These are phyloP conservation scores for Taphrorychus bicolor DNA, from an alignment of 2,888 invertebrate species.

Conservation along the genomic window DNA sequence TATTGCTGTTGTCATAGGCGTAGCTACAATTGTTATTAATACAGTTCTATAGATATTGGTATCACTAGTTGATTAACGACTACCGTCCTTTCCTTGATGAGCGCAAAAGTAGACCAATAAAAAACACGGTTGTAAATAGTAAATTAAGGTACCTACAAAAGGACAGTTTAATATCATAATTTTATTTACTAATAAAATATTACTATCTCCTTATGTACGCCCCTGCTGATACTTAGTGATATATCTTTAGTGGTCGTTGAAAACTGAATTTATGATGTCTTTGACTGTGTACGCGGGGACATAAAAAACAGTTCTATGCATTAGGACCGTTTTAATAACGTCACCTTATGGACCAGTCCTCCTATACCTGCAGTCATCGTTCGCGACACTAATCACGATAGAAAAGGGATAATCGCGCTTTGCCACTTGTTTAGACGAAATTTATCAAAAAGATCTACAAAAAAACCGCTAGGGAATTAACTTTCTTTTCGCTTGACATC, in stretches of 20 bases:
- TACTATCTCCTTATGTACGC: background rate
- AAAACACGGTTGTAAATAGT: background rate
- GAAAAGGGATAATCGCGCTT: background rate
- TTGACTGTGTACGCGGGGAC: constrained; percentile 3
- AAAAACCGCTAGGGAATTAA: constrained; percentile 1
- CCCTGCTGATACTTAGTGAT: background rate
- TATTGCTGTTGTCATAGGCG: background rate
- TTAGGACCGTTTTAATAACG: background rate
- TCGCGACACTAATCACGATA: background rate
- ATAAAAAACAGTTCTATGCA: background rate
- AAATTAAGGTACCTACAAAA: background rate
- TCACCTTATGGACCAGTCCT: background rate
- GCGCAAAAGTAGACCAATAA: background rate
- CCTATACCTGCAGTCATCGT: background rate
- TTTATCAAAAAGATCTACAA: background rate
- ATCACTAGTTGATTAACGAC: too few relatives aligned
- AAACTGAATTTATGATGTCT: constrained; percentile 14
- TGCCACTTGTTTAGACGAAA: background rate
- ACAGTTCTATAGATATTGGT: too few relatives aligned
- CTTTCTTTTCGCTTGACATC: constrained; percentile 9
- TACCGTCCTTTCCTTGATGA: too few relatives aligned
- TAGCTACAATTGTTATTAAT: too few relatives aligned
- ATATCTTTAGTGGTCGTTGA: constrained; percentile 10
- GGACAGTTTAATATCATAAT: background rate
- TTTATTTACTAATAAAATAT: background rate